Evolutionary conservation across 2,797 vertebrate species (phyloP), one percentile per base, ranked within the genome.

Genomic region (Karalla daura): DNA sequence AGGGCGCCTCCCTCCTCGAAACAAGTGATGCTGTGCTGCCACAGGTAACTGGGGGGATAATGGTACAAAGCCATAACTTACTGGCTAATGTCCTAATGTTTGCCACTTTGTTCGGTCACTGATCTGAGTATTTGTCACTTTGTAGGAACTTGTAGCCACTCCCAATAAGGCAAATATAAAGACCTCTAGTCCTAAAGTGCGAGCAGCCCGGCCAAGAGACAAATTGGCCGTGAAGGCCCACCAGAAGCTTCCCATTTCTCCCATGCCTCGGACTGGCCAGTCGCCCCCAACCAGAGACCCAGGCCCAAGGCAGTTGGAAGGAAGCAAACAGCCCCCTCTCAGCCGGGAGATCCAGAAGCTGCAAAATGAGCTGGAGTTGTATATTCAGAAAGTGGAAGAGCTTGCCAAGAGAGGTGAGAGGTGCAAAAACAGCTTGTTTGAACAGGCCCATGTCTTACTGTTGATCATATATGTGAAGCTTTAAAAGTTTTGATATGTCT

Each of bases 351-450:
- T 98, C 39, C 78, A 17, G 45, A 93, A 91, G 40, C 90, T 99
- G 60, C 96, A 95, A 61, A 93, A 91, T 77, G 95, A 96, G 78
- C 77, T 99, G 70, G 93, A 90, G 60, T 88, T 65, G 20, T 98
- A 92, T 71, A 89, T 99, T 68, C 93, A 90, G 78, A 96, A 94
- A 90, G 95, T 99, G 13, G 95, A 98, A 75, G 92, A 93, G 32
- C 86, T 96, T 14, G 84, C 91, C 24, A 92, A 89, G 63, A 95
- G 88, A 95, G 96, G 97, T 98, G 86, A 66, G 86, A 66, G 3
- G 0, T 7, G 27, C 20, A 18, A 43, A 30, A 39, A 40, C 18
- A 49, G 3, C 24, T 37, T 43, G 12, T 55, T 47, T 13, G 2
- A 25, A 23, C 20, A 45, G 2, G 3, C 15, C 11, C 3, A 0